A percentile compares a stretch with the other conserved stretches of the same genome.
phyloP scores from a whole-genome alignment of 2,113 vertebrate species.

The Paramisgurnus dabryanus region DNA sequence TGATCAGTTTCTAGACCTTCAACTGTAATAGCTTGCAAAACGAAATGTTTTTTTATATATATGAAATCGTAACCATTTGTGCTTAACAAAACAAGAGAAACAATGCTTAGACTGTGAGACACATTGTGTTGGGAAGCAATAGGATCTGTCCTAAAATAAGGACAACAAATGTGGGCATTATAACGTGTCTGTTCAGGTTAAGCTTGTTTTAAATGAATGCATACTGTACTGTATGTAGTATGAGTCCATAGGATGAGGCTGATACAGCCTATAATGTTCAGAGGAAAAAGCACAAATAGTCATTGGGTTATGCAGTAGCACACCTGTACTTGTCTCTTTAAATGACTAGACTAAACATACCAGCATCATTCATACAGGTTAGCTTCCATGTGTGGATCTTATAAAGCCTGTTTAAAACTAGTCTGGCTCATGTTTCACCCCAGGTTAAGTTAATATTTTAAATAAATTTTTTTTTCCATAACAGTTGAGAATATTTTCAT shows the following conservation, averaged over 20 bases:
- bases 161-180: conserved; percentile 84
- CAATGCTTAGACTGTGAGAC: neutral
- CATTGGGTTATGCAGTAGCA: conserved; percentile 61
- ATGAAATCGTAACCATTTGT: conserved; percentile 37
- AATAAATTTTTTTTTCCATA: too few species aligned
- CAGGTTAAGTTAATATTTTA: too few species aligned
- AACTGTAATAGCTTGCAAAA: conserved; percentile 12
- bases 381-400: conserved; percentile 11
- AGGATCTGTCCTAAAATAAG: conserved; percentile 58
- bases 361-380: neutral
- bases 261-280: conserved; percentile 57
- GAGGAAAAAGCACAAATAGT: conserved; percentile 71
- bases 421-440: too few species aligned
- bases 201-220: conserved; percentile 29
- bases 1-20: conserved; percentile 69
- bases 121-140: conserved; percentile 27
- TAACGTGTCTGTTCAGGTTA: conserved; percentile 71
- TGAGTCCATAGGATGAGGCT: conserved; percentile 57
- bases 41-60: conserved; percentile 11
- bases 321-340: conserved; percentile 52
- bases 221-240: conserved; percentile 46
- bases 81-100: conserved; percentile 17
- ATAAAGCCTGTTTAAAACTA: too few species aligned
- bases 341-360: neutral
- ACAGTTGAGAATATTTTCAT: too few species aligned